Evolutionary conservation across 2,113 vertebrate species (phyloP).

Genomic region (Phyllopteryx taeniolatus): DNA sequence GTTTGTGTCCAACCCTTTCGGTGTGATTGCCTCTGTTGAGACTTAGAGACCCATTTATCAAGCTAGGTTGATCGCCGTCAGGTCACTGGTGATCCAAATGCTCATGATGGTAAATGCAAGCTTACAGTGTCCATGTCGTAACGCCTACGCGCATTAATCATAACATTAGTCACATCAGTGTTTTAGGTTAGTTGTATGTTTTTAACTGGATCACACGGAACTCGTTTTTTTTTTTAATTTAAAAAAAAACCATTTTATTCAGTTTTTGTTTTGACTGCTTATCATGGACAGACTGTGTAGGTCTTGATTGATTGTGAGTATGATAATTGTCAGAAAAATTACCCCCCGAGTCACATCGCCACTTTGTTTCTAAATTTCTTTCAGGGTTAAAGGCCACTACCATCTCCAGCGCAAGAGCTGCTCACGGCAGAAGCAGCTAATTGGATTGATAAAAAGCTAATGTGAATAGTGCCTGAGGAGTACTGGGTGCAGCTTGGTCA

Average conservation of each 20-base stretch:
- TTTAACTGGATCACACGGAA: not conserved
- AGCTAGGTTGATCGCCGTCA: constrained; percentile 49
- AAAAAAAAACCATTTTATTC: too few species aligned
- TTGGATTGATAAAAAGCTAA: constrained; percentile 9
- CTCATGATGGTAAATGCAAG: constrained; percentile 50
- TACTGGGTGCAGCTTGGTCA: not conserved
- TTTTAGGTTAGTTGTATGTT: constrained; percentile 3
- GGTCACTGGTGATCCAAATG: constrained; percentile 44
- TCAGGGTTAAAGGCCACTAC: not conserved
- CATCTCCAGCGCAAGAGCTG: constrained; percentile 6
- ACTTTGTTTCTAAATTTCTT: constrained; percentile 9
- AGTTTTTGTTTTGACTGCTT: not conserved
- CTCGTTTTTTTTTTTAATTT: constrained; percentile 6
- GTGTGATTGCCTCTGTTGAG: constrained; percentile 47
- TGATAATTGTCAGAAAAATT: constrained; percentile 26
- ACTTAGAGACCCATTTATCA: constrained; percentile 62
- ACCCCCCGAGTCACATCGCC: constrained; percentile 19
- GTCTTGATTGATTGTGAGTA: constrained; percentile 14
- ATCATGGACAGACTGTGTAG: not conserved
- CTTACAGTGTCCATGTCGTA: constrained; percentile 46
- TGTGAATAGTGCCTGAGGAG: constrained; percentile 11
- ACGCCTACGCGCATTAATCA: constrained; percentile 35
- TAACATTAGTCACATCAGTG: constrained; percentile 6
- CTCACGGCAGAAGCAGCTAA: constrained; percentile 7
- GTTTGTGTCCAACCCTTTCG: constrained; percentile 39